Conservation (phyloP, 2,888 invertebrate species). For the Platerodrilus igneus region DNA sequence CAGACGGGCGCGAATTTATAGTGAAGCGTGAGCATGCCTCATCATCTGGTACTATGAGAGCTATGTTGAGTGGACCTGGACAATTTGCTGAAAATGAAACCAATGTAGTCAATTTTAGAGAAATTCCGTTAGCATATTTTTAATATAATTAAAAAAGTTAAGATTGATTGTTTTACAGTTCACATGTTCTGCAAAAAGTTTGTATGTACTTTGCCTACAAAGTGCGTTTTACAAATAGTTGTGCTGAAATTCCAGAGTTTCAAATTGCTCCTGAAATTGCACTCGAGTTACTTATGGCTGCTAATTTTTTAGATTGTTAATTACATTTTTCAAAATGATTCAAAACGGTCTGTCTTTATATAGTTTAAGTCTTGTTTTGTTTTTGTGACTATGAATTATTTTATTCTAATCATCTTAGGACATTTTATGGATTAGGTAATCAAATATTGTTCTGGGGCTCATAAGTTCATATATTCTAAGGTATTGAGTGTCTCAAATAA, state of each 20-base stretch:
- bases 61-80: constrained; percentile 96
- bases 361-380: too few species aligned
- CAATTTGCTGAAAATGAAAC: constrained; percentile 99
- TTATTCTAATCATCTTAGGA: too few species aligned
- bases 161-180: too few species aligned
- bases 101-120: constrained; percentile 97
- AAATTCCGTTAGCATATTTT: constrained; percentile 82
- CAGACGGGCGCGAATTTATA: constrained; percentile 98
- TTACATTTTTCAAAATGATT: too few species aligned
- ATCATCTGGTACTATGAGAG: constrained; percentile 97
- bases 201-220: constrained; percentile 99
- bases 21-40: constrained; percentile 96
- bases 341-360: too few species aligned
- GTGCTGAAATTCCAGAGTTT: constrained; percentile 99
- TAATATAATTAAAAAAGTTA: background rate
- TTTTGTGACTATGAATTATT: too few species aligned
- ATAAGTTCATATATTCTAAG: too few species aligned
- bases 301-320: constrained; percentile 98
- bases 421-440: too few species aligned
- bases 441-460: too few species aligned
- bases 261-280: constrained; percentile 98
- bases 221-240: constrained; percentile 95
- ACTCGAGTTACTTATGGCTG: constrained; percentile 97
- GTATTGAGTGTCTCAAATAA: too few species aligned
- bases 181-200: constrained; percentile 97